Conservation (phyloP, 2,888 invertebrate species). For the Megalurothrips usitatus region DNA sequence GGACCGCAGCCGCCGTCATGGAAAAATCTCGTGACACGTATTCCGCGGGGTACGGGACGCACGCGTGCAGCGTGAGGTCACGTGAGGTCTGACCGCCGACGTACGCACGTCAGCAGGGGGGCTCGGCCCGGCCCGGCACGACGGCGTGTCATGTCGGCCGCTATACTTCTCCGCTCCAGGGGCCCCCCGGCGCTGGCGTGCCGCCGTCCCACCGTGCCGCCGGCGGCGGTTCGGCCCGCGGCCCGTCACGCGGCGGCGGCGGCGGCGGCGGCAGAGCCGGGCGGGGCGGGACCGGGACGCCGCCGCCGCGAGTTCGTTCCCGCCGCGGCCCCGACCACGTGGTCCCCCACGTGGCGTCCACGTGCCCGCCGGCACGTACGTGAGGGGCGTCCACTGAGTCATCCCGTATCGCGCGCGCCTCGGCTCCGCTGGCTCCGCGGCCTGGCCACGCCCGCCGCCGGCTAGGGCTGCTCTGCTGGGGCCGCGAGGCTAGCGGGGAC, state of each 20-base stretch:
- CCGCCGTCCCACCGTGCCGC: too few relatives aligned
- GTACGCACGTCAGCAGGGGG: too few relatives aligned
- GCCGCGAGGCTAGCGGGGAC: too few relatives aligned
- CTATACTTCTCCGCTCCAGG: too few relatives aligned
- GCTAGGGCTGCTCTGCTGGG: neutral
- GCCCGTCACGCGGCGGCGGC: neutral
- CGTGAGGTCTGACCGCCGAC: too few relatives aligned
- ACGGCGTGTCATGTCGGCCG: too few relatives aligned
- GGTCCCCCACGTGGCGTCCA: neutral
- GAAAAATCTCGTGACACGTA: too few relatives aligned
- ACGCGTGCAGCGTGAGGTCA: too few relatives aligned
- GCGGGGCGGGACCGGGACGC: neutral
- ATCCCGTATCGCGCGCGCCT: neutral
- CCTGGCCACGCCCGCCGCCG: neutral
- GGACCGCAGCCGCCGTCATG: too few relatives aligned
- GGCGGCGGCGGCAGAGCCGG: neutral
- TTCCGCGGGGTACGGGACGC: too few relatives aligned
- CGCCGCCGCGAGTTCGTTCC: neutral
- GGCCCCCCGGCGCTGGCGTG: too few relatives aligned
- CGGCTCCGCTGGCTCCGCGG: neutral
- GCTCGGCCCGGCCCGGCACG: too few relatives aligned
- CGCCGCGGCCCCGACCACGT: neutral
- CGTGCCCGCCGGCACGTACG: neutral
- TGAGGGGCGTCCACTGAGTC: neutral
- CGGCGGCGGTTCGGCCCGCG: neutral